These are phyloP conservation scores for Barbus barbus DNA, from an alignment of 2,113 vertebrate genomes.

Conservation along the genomic window DNA sequence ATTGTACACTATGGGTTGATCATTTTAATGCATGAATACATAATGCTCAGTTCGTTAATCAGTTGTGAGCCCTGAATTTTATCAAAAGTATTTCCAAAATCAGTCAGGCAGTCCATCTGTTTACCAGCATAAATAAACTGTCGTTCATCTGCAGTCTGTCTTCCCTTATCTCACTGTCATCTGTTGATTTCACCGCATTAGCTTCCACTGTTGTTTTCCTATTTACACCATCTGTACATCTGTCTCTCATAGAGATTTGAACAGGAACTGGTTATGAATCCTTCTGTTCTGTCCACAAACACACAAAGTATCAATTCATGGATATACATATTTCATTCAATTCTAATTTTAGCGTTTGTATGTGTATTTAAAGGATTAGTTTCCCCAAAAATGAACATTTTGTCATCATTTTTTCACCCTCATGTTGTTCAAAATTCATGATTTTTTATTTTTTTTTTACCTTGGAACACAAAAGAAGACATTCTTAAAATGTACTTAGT, in stretches of 20 bases:
- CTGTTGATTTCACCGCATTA: constrained; percentile 32
- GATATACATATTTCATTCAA: neutral
- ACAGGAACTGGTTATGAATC: constrained; percentile 16
- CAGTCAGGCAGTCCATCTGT: constrained; percentile 33
- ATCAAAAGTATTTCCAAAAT: constrained; percentile 33
- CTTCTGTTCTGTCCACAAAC: constrained; percentile 15
- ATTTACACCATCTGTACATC: constrained; percentile 35
- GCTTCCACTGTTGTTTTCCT: constrained; percentile 13
- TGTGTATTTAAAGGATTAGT: neutral
- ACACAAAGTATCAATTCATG: constrained; percentile 20
- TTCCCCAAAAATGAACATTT: neutral
- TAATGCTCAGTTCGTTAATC: constrained; percentile 6
- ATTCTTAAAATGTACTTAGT: neutral
- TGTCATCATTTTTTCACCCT: neutral
- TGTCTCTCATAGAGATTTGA: constrained; percentile 30
- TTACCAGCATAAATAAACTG: constrained; percentile 27
- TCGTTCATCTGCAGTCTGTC: constrained; percentile 20
- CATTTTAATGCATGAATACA: neutral
- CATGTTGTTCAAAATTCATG: neutral
- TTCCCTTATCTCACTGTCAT: constrained; percentile 36
- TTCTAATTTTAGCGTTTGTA: neutral
- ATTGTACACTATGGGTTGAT: neutral
- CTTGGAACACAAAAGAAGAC: neutral
- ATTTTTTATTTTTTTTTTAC: neutral
- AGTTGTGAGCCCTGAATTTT: neutral